Base-by-base conservation (phyloP, 2,888 invertebrate genomes). In the Protula sp. region DNA sequence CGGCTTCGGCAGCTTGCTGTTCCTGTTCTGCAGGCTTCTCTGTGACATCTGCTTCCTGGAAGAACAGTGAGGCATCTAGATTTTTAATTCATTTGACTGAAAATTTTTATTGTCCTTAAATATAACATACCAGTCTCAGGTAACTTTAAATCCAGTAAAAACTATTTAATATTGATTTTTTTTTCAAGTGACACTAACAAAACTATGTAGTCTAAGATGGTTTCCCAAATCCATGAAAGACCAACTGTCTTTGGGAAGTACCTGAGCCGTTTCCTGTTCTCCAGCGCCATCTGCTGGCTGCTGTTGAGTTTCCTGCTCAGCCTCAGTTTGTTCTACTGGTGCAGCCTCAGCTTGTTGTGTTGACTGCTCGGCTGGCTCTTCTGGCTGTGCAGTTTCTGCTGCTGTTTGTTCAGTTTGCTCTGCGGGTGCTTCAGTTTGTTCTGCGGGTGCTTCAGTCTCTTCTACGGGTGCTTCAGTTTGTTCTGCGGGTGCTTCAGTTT, bases 321-420 rank as follows among this genome's bases (percentile, higher is more conserved):
- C 38, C 27, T 60, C 14, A 19, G 4, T 14, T 38, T 26, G 30
- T 19, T 31, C 48, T 45, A 47, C 38, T 5, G 59, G 47, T 54
- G 60, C 62, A 22, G 45, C 57, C 53, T 47, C 58, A 50, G 58
- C 58, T 3, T 57, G 55, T 31, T 47, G 54, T 31, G 60, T 57
- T 31, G 28, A 54, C 30, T 57, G 47, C 45, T 64, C 57, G n/a
- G 29, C 47, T 54, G 59, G 31, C 26, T 61, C 61, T 60, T 1
- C 31, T 31, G 9, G 30, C 31, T 1, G 3, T 54, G 5, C 54
- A 14, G 26, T 1, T 55, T 27, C 14, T 27, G 30, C 47, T 26
- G 58, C 58, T 30, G 22, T 27, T 54, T 62, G 57, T 57, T 54
- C 56, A 48, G 54, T 48, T 19, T 57, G 51, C 48, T 57, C 61